phyloP scores from a whole-genome alignment of 2,797 vertebrate genomes.

The Lithobates pipiens region DNA sequence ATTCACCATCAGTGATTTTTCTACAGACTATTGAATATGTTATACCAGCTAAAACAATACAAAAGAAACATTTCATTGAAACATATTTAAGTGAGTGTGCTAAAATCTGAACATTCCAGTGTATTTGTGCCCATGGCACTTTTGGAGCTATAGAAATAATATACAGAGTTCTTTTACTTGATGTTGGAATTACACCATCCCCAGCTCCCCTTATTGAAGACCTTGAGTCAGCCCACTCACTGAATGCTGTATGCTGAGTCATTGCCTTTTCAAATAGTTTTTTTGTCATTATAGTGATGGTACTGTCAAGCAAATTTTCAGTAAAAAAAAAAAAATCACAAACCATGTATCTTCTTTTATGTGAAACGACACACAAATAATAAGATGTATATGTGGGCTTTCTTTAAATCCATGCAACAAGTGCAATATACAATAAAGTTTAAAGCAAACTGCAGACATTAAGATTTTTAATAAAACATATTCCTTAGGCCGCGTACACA shows the following conservation, averaged over 20 bases:
- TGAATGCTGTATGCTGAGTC: slow-evolving; percentile 34
- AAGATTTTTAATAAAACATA: too few relatives aligned
- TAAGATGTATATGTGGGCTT: too few relatives aligned
- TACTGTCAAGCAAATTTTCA: slow-evolving; percentile 7
- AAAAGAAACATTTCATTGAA: neutral
- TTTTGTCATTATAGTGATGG: neutral
- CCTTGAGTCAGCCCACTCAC: slow-evolving; percentile 54
- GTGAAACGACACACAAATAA: too few relatives aligned
- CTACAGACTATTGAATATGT: too few relatives aligned
- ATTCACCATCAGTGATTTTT: neutral
- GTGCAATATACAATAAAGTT: too few relatives aligned
- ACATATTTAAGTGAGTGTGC: neutral
- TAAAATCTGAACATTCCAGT: neutral
- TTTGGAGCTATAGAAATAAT: neutral
- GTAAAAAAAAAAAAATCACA: slow-evolving; percentile 9
- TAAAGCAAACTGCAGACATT: too few relatives aligned
- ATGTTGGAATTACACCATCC: neutral
- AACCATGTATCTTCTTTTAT: neutral
- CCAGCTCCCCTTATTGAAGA: slow-evolving; percentile 26
- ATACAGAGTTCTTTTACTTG: slow-evolving; percentile 10
- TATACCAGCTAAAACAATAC: too few relatives aligned
- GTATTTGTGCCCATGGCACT: neutral
- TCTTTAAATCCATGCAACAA: too few relatives aligned
- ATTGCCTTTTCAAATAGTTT: slow-evolving; percentile 39
- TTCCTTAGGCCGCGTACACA: too few relatives aligned